These are phyloP conservation scores for Drosophila kambysellisi DNA, from an alignment of 2,888 invertebrate genomes.

Conservation along the genomic window DNA sequence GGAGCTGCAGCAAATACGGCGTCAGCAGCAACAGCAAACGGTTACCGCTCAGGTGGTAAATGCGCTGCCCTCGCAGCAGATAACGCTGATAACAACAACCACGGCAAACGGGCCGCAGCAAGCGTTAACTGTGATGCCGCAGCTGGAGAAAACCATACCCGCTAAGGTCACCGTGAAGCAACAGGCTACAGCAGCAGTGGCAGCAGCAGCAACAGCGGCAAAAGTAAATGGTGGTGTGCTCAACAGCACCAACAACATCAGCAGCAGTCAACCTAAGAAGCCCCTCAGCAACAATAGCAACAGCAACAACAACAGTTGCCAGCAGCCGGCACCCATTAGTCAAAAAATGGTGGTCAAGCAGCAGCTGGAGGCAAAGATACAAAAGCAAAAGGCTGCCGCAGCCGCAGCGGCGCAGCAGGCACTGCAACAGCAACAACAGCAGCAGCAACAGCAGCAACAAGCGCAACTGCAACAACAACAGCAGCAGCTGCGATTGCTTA, in stretches of 20 bases:
- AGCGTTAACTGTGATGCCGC: slow-evolving; percentile 77
- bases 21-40: slow-evolving; percentile 79
- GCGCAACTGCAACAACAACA: slow-evolving; percentile 66
- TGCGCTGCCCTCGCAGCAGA: slow-evolving; percentile 81
- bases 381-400: slow-evolving; percentile 85
- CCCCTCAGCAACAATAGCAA: slow-evolving; percentile 40
- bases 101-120: slow-evolving; percentile 66
- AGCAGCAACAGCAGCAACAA: slow-evolving; percentile 67
- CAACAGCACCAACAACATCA: slow-evolving; percentile 11
- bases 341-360: slow-evolving; percentile 88
- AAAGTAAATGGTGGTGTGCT: slow-evolving; percentile 57
- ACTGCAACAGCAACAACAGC: slow-evolving; percentile 74
- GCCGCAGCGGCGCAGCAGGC: slow-evolving; percentile 84
- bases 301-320: slow-evolving; percentile 35
- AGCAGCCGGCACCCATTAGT: slow-evolving; percentile 75
- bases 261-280: slow-evolving; percentile 37
- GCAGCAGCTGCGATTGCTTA: slow-evolving; percentile 74
- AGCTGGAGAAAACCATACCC: slow-evolving; percentile 67
- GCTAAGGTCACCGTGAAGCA: slow-evolving; percentile 76
- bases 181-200: slow-evolving; percentile 16
- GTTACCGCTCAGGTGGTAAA: slow-evolving; percentile 77
- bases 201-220: slow-evolving; percentile 19
- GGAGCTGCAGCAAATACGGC: slow-evolving; percentile 89
- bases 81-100: slow-evolving; percentile 83
- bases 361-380: slow-evolving; percentile 90